Base-by-base conservation (phyloP, 2,888 invertebrate species). In the Microchrysa polita region DNA sequence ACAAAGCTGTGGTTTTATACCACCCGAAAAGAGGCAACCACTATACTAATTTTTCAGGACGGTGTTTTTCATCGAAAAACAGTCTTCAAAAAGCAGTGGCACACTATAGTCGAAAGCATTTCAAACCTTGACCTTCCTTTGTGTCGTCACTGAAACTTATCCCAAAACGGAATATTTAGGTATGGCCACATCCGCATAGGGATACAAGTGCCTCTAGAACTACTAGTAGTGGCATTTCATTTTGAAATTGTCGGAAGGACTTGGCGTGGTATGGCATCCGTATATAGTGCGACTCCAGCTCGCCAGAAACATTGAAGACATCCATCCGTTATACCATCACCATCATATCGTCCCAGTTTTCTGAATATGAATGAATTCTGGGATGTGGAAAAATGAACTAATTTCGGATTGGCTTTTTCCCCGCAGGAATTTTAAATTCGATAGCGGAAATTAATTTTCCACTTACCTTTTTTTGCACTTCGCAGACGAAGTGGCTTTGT, bases 381-480 rank as follows among this genome's bases (percentile, higher is more conserved):
- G 44, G 67, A 67, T 53, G 34, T 67, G 67, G 55, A 74, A 67
- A 73, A 72, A 67, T 61, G 71, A 71, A 65, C 71, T 75, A 69
- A 75, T 75, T 75, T 75, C 59, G 42, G 67, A 75, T 75, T 75
- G 27, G 73, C 73, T 73, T 74, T 75, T 60, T 60, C 52, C 67
- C n/a, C n/a, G n/a, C n/a, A 22, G 73, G 73, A 75, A 75, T 75
- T 73, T 69, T 73, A 73, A 75, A 75, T 75, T 75, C 75, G 71
- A 75, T 75, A 73, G 73, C 75, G 75, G 75, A 75, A 75, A 75
- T 75, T 75, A 75, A 75, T 75, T 75, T 75, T 72, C 72, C 71
- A 73, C 73, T 69, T 69, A 69, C 69, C 40, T 69, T 55, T 69
- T 18, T 55, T 34, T n/a, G n/a, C 69, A 27, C 14, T 34, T 34